phyloP scores from a whole-genome alignment of 1,140 invertebrate genomes.

The Subanguina moxae region DNA sequence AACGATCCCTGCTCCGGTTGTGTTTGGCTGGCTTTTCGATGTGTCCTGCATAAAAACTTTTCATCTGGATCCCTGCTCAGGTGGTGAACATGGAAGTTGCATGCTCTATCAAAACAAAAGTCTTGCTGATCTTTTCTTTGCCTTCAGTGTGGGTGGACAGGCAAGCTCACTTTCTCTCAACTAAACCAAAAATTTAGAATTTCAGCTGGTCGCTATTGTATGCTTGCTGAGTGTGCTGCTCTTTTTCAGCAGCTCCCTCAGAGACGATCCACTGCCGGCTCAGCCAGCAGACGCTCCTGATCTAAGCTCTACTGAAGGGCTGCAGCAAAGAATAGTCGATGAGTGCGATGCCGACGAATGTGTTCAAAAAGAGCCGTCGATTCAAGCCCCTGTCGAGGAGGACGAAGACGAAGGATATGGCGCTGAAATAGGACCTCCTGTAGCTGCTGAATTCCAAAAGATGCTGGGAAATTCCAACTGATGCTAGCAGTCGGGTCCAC shows the following conservation, averaged over 20 bases:
- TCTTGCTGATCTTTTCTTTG: slow-evolving; percentile 55
- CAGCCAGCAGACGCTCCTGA: slow-evolving; percentile 10
- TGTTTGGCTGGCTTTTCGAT: slow-evolving; percentile 59
- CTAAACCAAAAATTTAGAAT: slow-evolving; percentile 22
- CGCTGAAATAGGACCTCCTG: too few relatives aligned
- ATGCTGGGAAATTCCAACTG: background rate
- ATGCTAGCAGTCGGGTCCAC: background rate
- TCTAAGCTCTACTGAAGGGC: background rate
- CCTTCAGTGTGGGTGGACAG: slow-evolving; percentile 54
- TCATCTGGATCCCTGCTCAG: slow-evolving; percentile 53
- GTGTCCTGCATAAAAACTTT: slow-evolving; percentile 56
- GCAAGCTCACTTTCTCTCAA: slow-evolving; percentile 16
- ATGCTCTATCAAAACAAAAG: slow-evolving; percentile 58
- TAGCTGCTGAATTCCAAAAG: background rate
- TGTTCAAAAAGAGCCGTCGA: background rate
- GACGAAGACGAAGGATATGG: slow-evolving; percentile 9
- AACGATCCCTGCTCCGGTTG: slow-evolving; percentile 57
- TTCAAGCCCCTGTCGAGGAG: background rate
- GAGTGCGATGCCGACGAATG: too few relatives aligned
- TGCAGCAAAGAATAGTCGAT: too few relatives aligned
- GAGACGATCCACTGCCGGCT: slow-evolving; percentile 45
- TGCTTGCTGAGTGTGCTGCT: slow-evolving; percentile 50
- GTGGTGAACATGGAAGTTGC: slow-evolving; percentile 46
- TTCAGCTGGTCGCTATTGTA: slow-evolving; percentile 54
- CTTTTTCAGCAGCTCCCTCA: slow-evolving; percentile 44